Conservation (phyloP, 2,797 vertebrate species). For the Phrynocephalus vlangalii region DNA sequence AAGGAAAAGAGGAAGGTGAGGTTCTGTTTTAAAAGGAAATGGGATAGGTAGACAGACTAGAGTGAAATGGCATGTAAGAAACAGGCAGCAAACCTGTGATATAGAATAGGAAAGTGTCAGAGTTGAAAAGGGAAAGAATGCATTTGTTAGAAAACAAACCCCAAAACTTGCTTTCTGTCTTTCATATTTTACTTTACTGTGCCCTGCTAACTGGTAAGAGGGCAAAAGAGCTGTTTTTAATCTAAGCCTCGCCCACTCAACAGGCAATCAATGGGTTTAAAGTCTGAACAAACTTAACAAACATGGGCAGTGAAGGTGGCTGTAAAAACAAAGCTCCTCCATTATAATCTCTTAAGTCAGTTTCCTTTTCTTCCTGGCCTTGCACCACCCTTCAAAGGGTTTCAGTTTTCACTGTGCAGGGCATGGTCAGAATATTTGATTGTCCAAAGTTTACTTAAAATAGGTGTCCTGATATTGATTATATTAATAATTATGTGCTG, state of each 20-base stretch:
- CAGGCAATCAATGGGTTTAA: constrained; percentile 34
- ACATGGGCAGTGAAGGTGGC: constrained; percentile 11
- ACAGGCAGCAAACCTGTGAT: not conserved
- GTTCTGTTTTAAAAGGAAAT: no score
- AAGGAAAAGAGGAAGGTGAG: not conserved
- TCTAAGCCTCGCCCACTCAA: not conserved
- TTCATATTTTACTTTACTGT: not conserved
- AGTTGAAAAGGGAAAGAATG: not conserved
- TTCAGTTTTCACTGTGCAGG: not conserved
- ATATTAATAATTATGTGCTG: not conserved
- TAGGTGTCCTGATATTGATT: not conserved
- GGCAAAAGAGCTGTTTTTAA: not conserved
- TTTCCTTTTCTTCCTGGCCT: constrained; percentile 13
- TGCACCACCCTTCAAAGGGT: not conserved
- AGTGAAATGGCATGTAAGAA: not conserved
- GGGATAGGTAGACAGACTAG: not conserved
- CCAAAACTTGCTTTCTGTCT: no score
- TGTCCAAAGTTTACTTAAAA: not conserved
- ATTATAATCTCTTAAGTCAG: constrained; percentile 22
- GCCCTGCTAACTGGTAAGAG: not conserved
- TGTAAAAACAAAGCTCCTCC: constrained; percentile 22
- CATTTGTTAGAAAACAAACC: not conserved
- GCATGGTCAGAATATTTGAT: not conserved
- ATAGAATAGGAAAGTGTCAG: not conserved
- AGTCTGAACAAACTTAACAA: constrained; percentile 18